Conservation (phyloP, 2,888 invertebrate species). For the Brenthis daphne region DNA sequence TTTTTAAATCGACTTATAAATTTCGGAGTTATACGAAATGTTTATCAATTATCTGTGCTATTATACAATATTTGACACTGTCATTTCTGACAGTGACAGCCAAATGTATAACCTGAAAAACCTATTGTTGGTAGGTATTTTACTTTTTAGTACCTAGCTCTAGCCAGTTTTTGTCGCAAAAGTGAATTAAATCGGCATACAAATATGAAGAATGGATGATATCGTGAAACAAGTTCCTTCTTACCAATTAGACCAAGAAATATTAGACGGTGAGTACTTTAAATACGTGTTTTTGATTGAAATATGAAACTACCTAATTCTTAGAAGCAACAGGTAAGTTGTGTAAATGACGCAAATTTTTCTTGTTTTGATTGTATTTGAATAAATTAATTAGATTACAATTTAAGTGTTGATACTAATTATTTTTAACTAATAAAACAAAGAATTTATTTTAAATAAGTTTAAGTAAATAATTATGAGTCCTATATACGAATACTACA, state of each 20-base stretch:
- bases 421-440: too few species aligned
- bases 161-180: constrained; percentile 31
- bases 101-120: constrained; percentile 28
- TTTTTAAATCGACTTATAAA: too few species aligned
- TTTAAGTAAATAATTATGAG: too few species aligned
- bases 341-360: constrained; percentile 54
- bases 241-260: constrained; percentile 76
- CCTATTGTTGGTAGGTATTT: constrained; percentile 6
- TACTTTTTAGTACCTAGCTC: constrained; percentile 8
- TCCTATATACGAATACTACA: too few species aligned
- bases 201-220: constrained; percentile 82
- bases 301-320: constrained; percentile 46
- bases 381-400: background rate
- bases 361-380: constrained; percentile 43
- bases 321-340: constrained; percentile 52
- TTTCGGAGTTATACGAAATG: background rate
- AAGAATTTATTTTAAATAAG: too few species aligned
- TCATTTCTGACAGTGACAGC: constrained; percentile 33
- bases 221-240: constrained; percentile 72
- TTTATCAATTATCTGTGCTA: background rate
- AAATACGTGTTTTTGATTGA: constrained; percentile 41
- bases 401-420: too few species aligned
- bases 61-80: background rate
- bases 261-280: constrained; percentile 68
- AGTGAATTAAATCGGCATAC: constrained; percentile 53